Evolutionary conservation across 2,797 vertebrate species (phyloP).

Genomic region (Centroberyx gerrardi): DNA sequence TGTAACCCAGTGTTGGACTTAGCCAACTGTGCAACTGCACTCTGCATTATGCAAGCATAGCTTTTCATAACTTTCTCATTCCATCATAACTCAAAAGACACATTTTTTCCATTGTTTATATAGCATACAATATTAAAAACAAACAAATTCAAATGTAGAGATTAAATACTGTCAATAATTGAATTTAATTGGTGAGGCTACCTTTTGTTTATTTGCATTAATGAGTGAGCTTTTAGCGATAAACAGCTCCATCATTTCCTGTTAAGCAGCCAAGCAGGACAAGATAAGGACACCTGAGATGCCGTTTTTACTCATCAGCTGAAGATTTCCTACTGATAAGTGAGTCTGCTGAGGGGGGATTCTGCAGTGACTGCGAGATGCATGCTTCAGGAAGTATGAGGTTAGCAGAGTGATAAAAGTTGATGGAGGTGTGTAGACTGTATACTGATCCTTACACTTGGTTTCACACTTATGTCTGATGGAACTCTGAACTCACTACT

Average conservation of each 20-base stretch:
- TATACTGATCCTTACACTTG: not conserved
- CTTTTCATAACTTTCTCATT: slow-evolving; percentile 25
- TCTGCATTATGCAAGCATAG: slow-evolving; percentile 15
- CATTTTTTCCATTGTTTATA: not conserved
- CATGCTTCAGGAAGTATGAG: slow-evolving; percentile 28
- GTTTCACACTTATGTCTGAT: not conserved
- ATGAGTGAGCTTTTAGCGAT: not conserved
- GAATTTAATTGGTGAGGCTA: slow-evolving; percentile 6
- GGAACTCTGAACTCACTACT: slow-evolving; percentile 9
- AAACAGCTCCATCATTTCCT: not conserved
- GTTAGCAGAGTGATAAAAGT: slow-evolving; percentile 7
- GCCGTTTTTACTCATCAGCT: not conserved
- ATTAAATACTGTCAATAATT: not conserved
- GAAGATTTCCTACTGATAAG: slow-evolving; percentile 21
- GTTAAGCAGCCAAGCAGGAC: slow-evolving; percentile 22
- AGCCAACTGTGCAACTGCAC: not conserved
- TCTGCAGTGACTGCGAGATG: not conserved
- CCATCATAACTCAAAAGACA: slow-evolving; percentile 3
- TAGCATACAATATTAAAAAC: not conserved
- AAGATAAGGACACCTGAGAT: not conserved
- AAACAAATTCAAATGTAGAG: not conserved
- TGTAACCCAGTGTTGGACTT: slow-evolving; percentile 28
- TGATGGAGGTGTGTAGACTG: not conserved
- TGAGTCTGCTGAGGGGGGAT: not conserved
- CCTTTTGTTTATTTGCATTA: slow-evolving; percentile 22